Conservation (phyloP, 2,888 invertebrate species). For the Caenorhabditis zanzibari region DNA sequence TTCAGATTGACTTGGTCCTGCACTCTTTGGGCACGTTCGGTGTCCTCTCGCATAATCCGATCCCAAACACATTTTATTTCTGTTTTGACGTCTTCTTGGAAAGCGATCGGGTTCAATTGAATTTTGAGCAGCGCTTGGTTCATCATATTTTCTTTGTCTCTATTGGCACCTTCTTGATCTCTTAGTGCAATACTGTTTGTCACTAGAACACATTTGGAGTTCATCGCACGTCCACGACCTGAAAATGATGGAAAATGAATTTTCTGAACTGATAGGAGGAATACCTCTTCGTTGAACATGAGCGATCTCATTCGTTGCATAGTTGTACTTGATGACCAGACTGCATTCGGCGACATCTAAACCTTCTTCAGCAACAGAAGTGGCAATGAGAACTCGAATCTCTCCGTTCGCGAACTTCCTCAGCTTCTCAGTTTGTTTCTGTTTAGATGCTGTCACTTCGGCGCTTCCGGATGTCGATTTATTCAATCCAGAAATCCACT, state of each 20-base stretch:
- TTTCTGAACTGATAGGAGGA: background rate
- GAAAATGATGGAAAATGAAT: conserved; percentile 29
- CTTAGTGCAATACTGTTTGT: conserved; percentile 53
- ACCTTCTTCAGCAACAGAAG: conserved; percentile 78
- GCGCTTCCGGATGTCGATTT: conserved; percentile 38
- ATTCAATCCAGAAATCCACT: conserved; percentile 58
- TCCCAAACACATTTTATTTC: conserved; percentile 37
- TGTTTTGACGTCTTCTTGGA: background rate
- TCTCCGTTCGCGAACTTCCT: conserved; percentile 48
- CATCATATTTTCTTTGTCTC: conserved; percentile 62
- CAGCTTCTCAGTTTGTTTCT: conserved; percentile 55
- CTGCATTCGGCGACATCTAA: conserved; percentile 75
- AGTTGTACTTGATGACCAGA: conserved; percentile 77
- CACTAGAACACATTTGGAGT: conserved; percentile 66
- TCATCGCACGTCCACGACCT: conserved; percentile 69
- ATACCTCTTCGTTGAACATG: conserved; percentile 77
- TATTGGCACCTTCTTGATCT: conserved; percentile 64
- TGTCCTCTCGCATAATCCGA: conserved; percentile 31
- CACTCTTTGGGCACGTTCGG: conserved; percentile 18
- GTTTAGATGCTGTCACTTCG: conserved; percentile 44
- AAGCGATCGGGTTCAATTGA: background rate
- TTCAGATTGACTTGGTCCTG: conserved; percentile 5
- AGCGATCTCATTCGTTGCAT: conserved; percentile 76
- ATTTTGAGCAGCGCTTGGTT: conserved; percentile 32
- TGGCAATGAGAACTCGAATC: conserved; percentile 68